Evolutionary conservation across 64 coral and sea anemone species (phyloP).

Genomic region (Montipora sp.): DNA sequence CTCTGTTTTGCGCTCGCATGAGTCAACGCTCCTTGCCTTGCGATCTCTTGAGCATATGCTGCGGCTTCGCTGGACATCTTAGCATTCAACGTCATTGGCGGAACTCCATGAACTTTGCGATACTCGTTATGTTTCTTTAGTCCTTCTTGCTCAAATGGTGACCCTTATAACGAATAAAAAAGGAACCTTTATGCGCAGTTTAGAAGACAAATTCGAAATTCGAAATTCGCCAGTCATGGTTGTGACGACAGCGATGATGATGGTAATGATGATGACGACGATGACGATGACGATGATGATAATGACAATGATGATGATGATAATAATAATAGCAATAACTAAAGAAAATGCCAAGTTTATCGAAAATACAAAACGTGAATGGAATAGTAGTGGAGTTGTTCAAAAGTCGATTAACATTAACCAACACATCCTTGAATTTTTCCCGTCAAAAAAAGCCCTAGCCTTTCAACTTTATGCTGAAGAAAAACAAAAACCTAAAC

Average conservation of each 20-base stretch:
- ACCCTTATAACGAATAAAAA: background rate
- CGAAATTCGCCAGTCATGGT: background rate
- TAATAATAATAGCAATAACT: background rate
- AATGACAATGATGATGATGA: background rate
- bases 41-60: conserved; percentile 59
- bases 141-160: conserved; percentile 37
- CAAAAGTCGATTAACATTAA: too few relatives aligned
- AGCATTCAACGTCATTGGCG: conserved; percentile 70
- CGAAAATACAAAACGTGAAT: too few relatives aligned
- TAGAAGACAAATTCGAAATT: too few relatives aligned
- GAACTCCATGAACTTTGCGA: conserved; percentile 57
- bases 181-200: too few relatives aligned
- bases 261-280: background rate
- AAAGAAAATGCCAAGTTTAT: background rate
- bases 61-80: conserved; percentile 49
- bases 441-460: too few relatives aligned
- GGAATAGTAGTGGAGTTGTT: too few relatives aligned
- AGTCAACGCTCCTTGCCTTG: conserved; percentile 9
- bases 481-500: too few relatives aligned
- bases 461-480: too few relatives aligned
- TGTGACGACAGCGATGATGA: background rate
- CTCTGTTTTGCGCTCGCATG: conserved; percentile 35
- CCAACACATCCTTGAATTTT: too few relatives aligned
- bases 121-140: conserved; percentile 70
- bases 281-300: background rate